These are phyloP conservation scores for Neocrepidodera transversa DNA, from an alignment of 2,888 invertebrate genomes.

Conservation along the genomic window DNA sequence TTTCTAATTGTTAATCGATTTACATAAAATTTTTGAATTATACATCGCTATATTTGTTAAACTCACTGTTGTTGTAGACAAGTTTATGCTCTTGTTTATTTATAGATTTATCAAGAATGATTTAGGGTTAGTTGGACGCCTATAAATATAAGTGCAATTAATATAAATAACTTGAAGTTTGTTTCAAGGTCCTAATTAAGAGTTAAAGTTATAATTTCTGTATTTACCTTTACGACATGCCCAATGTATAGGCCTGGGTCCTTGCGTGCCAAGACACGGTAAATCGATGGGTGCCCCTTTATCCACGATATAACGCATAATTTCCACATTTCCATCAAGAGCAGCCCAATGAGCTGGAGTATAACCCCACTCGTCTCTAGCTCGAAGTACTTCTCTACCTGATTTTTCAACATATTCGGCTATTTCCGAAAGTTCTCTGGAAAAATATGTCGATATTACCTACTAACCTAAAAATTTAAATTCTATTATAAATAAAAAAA, in stretches of 20 bases:
- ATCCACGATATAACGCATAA: constrained; percentile 87
- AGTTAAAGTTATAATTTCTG: neutral
- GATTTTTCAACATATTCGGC: constrained; percentile 84
- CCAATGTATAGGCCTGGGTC: constrained; percentile 93
- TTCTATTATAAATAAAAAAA: no score
- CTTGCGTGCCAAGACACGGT: constrained; percentile 86
- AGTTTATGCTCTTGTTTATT: no score
- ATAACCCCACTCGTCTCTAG: constrained; percentile 90
- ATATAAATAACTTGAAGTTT: no score
- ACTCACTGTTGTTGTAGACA: no score
- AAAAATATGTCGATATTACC: constrained; percentile 41
- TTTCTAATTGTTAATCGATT: no score
- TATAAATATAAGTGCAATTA: no score
- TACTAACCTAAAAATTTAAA: no score
- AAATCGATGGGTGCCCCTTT: constrained; percentile 84
- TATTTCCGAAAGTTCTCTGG: constrained; percentile 81
- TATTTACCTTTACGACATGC: constrained; percentile 78
- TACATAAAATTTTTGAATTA: no score
- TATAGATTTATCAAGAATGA: no score
- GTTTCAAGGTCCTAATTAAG: neutral
- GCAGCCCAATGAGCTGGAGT: constrained; percentile 94
- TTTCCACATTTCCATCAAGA: constrained; percentile 87
- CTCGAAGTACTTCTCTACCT: constrained; percentile 77
- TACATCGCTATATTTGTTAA: no score
- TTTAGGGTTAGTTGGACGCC: no score